A percentile compares a stretch with the other conserved stretches of the same genome.
These are phyloP conservation scores for Ceratosolen fusciceps DNA, from an alignment of 1,140 invertebrate species.

Conservation along the genomic window DNA sequence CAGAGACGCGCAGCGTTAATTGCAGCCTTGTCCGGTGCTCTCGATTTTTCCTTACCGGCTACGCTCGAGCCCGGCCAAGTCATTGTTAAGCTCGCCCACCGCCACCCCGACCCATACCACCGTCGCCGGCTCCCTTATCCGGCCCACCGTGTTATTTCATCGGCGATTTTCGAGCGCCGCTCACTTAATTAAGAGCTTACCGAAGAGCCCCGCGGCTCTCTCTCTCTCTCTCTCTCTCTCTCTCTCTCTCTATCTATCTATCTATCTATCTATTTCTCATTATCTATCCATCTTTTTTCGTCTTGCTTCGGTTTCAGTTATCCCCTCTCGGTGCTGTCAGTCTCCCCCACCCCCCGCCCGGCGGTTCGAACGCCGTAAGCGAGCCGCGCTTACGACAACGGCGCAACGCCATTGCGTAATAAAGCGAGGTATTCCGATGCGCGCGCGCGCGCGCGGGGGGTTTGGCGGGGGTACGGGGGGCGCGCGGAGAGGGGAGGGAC, in stretches of 20 bases:
- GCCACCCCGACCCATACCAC: too few species aligned
- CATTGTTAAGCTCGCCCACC: not conserved
- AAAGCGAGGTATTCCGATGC: not conserved
- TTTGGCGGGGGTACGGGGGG: too few species aligned
- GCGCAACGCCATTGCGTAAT: not conserved
- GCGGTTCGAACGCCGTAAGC: too few species aligned
- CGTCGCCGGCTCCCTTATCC: not conserved
- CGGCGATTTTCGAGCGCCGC: too few species aligned
- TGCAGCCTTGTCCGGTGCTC: not conserved
- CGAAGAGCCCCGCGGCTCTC: not conserved
- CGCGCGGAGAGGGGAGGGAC: too few species aligned
- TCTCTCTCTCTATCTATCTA: too few species aligned
- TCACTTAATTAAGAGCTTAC: not conserved
- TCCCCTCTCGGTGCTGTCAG: too few species aligned
- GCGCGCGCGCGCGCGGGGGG: not conserved
- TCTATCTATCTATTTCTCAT: too few species aligned
- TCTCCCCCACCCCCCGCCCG: too few species aligned
- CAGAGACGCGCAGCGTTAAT: not conserved
- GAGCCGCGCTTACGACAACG: not conserved
- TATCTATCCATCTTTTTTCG: too few species aligned
- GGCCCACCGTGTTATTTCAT: too few species aligned
- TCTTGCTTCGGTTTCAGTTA: too few species aligned
- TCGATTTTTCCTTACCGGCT: not conserved
- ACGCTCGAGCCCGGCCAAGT: not conserved
- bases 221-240: not conserved